Conservation (phyloP, 2,888 invertebrate genomes). For the Spisula subtruncata region DNA sequence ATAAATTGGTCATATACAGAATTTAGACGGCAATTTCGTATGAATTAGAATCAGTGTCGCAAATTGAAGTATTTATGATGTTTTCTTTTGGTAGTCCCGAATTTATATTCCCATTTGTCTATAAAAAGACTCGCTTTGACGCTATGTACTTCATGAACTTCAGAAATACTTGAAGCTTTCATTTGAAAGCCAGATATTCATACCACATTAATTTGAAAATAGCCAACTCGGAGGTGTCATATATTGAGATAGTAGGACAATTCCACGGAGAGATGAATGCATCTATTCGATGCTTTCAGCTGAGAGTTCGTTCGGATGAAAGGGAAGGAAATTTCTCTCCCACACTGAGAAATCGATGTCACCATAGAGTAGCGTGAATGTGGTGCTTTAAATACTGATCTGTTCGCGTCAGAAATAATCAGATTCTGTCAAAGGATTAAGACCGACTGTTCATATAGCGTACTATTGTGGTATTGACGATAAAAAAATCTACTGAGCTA, state of each 20-base stretch:
- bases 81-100: too few relatives aligned
- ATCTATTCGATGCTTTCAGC: neutral
- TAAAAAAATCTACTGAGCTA: neutral
- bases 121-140: too few relatives aligned
- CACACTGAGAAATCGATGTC: slow-evolving; percentile 25
- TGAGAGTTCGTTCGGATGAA: neutral
- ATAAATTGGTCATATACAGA: too few relatives aligned
- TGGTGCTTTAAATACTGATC: slow-evolving; percentile 1
- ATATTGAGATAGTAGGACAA: neutral
- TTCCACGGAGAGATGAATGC: neutral
- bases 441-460: neutral
- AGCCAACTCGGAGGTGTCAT: neutral
- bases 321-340: neutral
- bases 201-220: neutral
- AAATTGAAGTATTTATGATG: too few relatives aligned
- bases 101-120: too few relatives aligned
- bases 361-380: neutral
- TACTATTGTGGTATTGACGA: neutral
- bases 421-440: neutral
- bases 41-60: too few relatives aligned
- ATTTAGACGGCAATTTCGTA: too few relatives aligned
- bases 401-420: neutral
- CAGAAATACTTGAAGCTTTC: too few relatives aligned
- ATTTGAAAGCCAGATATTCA: neutral
- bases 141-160: too few relatives aligned